phyloP scores from a whole-genome alignment of 2,113 vertebrate species.

The Zonotrichia leucophrys region DNA sequence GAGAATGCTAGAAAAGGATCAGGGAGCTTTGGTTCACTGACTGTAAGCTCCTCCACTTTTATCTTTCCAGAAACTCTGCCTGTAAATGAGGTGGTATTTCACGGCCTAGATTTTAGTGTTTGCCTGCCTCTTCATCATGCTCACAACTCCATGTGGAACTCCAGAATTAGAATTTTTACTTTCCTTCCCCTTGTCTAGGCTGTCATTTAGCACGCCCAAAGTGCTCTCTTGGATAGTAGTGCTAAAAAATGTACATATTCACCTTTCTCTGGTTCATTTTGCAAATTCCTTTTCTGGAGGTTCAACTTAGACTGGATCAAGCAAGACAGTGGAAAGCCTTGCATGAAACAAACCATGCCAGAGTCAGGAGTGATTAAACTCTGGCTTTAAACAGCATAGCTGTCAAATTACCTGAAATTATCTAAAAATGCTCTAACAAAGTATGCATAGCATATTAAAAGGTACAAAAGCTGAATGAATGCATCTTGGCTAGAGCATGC shows the following conservation, averaged over 20 bases:
- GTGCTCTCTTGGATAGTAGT: not conserved
- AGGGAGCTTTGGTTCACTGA: not conserved
- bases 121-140: not conserved
- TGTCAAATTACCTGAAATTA: not conserved
- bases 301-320: not conserved
- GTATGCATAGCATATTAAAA: not conserved
- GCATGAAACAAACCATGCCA: not conserved
- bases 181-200: not conserved
- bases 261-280: not conserved
- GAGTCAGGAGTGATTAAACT: not conserved
- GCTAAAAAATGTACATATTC: not conserved
- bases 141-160: not conserved
- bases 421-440: not conserved
- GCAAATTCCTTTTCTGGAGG: not conserved
- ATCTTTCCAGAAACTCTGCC: not conserved
- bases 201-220: not conserved
- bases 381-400: not conserved
- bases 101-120: not conserved
- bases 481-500: not conserved
- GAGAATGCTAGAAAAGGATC: not conserved
- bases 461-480: not conserved
- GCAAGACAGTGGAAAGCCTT: not conserved
- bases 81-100: not conserved
- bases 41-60: not conserved
- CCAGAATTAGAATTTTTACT: not conserved